A percentile compares a stretch with the other conserved stretches of the same genome.
Conservation (phyloP, 1,140 invertebrate genomes). For the Bombus difficillimus region DNA sequence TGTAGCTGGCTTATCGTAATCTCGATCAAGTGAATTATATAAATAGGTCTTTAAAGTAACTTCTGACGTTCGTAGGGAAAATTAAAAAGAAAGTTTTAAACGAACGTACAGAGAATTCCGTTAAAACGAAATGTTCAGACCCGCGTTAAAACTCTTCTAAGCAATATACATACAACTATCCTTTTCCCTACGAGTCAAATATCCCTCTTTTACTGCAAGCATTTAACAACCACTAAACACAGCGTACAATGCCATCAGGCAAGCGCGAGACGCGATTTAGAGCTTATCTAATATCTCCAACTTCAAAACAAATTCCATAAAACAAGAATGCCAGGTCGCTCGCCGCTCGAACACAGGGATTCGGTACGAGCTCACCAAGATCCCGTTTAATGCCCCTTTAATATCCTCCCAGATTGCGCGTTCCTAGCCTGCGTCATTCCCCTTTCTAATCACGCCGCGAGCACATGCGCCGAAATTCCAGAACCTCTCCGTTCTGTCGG, state of each 20-base stretch:
- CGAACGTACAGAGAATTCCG: too few species aligned
- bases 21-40: too few species aligned
- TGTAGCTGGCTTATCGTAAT: too few species aligned
- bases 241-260: background rate
- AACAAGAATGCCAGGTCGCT: background rate
- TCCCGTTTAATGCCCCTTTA: background rate
- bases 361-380: background rate
- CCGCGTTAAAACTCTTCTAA: background rate
- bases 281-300: background rate
- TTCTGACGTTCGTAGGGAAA: too few species aligned
- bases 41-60: too few species aligned
- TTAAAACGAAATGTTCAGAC: background rate
- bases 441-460: conserved; percentile 1
- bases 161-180: background rate
- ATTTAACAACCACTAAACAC: background rate
- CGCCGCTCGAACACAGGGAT: background rate
- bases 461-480: background rate
- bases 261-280: background rate
- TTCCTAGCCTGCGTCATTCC: background rate
- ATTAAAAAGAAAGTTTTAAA: too few species aligned
- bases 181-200: background rate
- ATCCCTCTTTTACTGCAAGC: background rate
- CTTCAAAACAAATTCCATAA: background rate
- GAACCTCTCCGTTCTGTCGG: background rate
- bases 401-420: conserved; percentile 1